These are phyloP conservation scores for Hypercompe scribonia DNA, from an alignment of 2,888 invertebrate genomes.

Conservation along the genomic window DNA sequence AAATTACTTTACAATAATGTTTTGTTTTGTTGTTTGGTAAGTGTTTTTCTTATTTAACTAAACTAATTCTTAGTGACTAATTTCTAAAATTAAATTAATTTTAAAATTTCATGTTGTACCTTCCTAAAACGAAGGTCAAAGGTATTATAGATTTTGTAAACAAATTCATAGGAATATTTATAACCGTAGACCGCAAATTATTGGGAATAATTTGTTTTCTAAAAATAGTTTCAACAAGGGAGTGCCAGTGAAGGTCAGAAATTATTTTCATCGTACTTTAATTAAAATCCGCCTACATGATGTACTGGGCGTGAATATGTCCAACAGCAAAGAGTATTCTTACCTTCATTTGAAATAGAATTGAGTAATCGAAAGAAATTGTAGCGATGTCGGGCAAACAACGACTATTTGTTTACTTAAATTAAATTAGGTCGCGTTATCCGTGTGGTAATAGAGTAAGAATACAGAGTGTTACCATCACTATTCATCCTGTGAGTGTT, in stretches of 20 bases:
- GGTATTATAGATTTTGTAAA: not conserved
- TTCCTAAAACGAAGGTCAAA: not conserved
- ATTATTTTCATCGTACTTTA: not conserved
- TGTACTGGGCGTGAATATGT: not conserved
- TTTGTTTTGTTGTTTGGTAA: too few species aligned
- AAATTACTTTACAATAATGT: too few species aligned
- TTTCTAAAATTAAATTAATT: too few species aligned
- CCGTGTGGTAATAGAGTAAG: too few species aligned
- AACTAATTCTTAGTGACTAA: too few species aligned
- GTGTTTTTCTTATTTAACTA: too few species aligned
- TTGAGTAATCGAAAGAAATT: not conserved
- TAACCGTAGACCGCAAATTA: not conserved
- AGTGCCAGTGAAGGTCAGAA: not conserved
- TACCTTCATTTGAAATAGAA: not conserved
- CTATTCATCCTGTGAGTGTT: too few species aligned
- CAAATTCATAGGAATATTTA: not conserved
- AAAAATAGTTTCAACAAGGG: not conserved
- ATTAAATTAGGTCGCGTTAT: too few species aligned
- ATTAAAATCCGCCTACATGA: not conserved
- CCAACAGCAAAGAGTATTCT: not conserved
- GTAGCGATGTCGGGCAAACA: not conserved
- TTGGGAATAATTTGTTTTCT: not conserved
- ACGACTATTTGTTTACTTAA: too few species aligned
- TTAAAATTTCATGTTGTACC: too few species aligned
- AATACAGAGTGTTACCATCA: too few species aligned